These are phyloP conservation scores for Planococcus citri DNA, from an alignment of 1,140 invertebrate genomes.

Conservation along the genomic window DNA sequence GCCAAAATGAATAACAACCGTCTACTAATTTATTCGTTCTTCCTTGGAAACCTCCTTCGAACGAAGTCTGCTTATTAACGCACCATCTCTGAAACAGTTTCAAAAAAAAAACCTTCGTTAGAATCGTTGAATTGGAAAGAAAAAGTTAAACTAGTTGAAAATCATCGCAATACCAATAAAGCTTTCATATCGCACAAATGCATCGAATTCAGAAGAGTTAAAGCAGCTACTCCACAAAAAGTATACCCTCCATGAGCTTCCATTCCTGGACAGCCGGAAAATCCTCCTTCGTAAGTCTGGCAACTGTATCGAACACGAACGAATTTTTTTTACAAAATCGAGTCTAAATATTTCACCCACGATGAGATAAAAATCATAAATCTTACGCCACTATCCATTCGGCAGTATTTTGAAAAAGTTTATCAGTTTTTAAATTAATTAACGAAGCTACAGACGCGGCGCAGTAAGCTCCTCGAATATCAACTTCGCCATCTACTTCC, in stretches of 20 bases:
- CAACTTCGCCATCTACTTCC: constrained; percentile 87
- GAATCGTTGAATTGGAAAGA: not conserved
- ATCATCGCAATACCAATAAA: constrained; percentile 47
- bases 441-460: constrained; percentile 77
- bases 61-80: constrained; percentile 74
- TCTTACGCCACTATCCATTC: constrained; percentile 73
- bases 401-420: constrained; percentile 71
- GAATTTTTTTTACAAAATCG: not conserved
- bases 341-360: no score
- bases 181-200: constrained; percentile 63
- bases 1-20: constrained; percentile 98
- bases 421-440: constrained; percentile 63
- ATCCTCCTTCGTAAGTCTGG: constrained; percentile 98
- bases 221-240: constrained; percentile 85
- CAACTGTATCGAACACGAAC: constrained; percentile 51
- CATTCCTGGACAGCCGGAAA: constrained; percentile 83
- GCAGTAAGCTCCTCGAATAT: constrained; percentile 92
- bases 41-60: constrained; percentile 88
- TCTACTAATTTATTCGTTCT: constrained; percentile 97
- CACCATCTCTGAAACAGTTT: constrained; percentile 60
- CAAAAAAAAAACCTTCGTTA: constrained; percentile 18
- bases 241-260: constrained; percentile 98
- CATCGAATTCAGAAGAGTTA: constrained; percentile 69
- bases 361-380: not conserved
- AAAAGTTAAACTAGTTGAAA: not conserved